Conservation (phyloP, 2,113 vertebrate genomes). For the Petromus typicus region DNA sequence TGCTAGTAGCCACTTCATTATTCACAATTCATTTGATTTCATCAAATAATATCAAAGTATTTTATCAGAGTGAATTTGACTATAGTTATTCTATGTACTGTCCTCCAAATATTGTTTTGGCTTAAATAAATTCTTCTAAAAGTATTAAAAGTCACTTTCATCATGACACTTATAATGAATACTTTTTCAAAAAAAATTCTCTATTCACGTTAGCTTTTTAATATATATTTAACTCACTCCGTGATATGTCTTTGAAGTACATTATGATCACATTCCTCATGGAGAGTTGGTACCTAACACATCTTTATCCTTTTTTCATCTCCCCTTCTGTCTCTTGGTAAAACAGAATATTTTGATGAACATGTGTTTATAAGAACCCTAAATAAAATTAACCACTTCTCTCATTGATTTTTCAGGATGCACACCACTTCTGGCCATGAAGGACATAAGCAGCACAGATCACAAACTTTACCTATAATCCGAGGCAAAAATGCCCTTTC, state of each 20-base stretch:
- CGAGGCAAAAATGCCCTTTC: slow-evolving; percentile 96
- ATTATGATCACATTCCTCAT: neutral
- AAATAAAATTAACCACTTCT: neutral
- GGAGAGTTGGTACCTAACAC: neutral
- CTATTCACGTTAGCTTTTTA: neutral
- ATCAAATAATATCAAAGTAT: slow-evolving; percentile 29
- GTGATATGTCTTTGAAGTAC: neutral
- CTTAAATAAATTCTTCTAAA: slow-evolving; percentile 33
- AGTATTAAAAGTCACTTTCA: neutral
- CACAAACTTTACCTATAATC: slow-evolving; percentile 98
- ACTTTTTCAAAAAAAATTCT: neutral
- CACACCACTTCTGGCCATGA: slow-evolving; percentile 92
- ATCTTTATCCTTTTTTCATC: neutral
- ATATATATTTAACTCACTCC: neutral
- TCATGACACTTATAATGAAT: neutral
- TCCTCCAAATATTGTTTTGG: slow-evolving; percentile 21
- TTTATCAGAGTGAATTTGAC: neutral
- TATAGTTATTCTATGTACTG: neutral
- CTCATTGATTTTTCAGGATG: slow-evolving; percentile 89
- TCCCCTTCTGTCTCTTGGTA: neutral
- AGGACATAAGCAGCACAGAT: slow-evolving; percentile 95
- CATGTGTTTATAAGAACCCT: neutral
- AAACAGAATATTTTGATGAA: neutral
- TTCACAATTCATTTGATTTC: neutral
- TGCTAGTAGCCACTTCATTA: neutral